Evolutionary conservation across 2,797 vertebrate genomes (phyloP), one percentile per base, ranked within the genome.

Genomic region (Balearica regulorum): DNA sequence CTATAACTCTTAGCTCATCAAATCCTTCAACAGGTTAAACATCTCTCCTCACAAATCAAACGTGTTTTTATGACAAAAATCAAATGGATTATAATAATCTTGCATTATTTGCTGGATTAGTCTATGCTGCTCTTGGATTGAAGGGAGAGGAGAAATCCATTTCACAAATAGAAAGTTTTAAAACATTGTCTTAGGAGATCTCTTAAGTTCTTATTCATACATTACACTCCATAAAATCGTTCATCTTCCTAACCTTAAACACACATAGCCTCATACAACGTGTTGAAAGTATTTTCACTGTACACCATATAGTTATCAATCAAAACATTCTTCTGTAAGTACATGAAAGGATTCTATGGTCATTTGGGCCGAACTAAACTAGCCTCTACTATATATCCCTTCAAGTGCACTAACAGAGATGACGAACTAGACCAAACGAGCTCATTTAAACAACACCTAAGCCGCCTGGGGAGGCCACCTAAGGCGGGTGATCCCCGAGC

Each of bases 181-280:
- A 79, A 51, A 10, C 18, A n/a, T 9, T 14, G 24, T 19, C 28
- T 41, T 35, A 24, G 3, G n/a, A 6, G 2, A 58, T n/a, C 10
- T 41, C 57, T 54, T 73, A 72, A 48, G 7, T 19, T 44, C 43
- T 64, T 55, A 29, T 46, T 77, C 58, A 8, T 8, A 28, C 12
- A 48, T 35, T 53, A 25, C 79, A 31, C 24, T 5, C 6, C 2
- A 2, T 18, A 31, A 61, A 54, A 58, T 4, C 3, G 1, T 39
- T 60, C 33, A 18, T 21, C 46, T 35, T 57, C 44, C 53, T 22
- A 19, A 39, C 15, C 5, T 9, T 2, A 54, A 53, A 9, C 31
- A 39, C 25, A 6, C 15, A 1, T 0, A 25, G 10, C 41, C n/a
- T 24, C 41, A 4, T 0, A 8, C 7, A 13, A 16, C 0, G 5